Base-by-base conservation (phyloP, 2,113 vertebrate genomes). In the Hucho hucho region DNA sequence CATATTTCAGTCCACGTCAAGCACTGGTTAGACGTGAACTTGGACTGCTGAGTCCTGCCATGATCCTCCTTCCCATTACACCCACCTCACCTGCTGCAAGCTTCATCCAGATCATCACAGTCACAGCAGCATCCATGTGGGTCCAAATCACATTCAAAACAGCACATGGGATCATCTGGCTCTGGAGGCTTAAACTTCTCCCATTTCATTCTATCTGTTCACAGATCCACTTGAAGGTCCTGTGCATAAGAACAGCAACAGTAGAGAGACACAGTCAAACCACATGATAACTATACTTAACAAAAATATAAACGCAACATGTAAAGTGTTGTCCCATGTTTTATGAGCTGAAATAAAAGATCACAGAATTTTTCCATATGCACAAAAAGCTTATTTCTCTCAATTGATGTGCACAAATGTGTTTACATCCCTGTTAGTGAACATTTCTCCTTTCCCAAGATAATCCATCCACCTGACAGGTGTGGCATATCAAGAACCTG, bases 151-250 rank as follows among this genome's bases (percentile, higher is more conserved):
- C 90, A 92, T 77, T 92, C 90, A 79, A 90, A 92, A 84, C 91
- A 92, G 76, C 91, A 92, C 78, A 92, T 85, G 1, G 87, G 86
- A 12, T 92, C 91, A 20, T 90, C 91, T 4, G 89, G 90, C 61
- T 92, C 86, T 0, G 91, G 91, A 46, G 91, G 90, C 66, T 91
- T 92, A 63, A 92, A 78, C 84, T 90, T 90, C 70, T 92, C 88
- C 87, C 87, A 89, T 82, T 90, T 87, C 91, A 92, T 92, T 2
- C 14, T 84, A 82, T 68, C 76, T 78, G 58, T 68, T 80, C 66
- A 75, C 43, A 26, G 28, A 32, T 32, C 61, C 69, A 24, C 11
- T 3, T 32, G 20, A 16, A 22, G 20, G 66, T 69, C 28, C 74
- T 58, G 29, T 59, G 56, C 75, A 75, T 75, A 78, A 32, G 13